These are phyloP conservation scores for Rhynchotus rufescens DNA, from an alignment of 2,797 vertebrate genomes.

Conservation along the genomic window DNA sequence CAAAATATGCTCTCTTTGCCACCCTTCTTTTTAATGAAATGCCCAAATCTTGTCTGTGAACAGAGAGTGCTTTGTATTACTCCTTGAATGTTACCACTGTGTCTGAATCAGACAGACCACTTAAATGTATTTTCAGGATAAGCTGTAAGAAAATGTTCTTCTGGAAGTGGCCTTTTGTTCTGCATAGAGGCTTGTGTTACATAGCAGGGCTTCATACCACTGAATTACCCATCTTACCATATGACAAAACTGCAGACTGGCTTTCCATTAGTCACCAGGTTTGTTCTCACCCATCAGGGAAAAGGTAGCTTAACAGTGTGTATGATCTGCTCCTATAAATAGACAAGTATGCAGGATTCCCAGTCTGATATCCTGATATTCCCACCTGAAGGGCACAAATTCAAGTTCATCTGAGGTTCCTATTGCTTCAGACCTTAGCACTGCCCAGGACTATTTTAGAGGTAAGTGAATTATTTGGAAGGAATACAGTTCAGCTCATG, in stretches of 20 bases:
- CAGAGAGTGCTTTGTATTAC: constrained; percentile 57
- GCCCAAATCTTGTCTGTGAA: constrained; percentile 6
- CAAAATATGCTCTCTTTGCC: constrained; percentile 42
- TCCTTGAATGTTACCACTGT: constrained; percentile 46
- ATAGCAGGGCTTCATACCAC: neutral
- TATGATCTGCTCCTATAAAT: accelerated
- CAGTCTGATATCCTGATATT: neutral
- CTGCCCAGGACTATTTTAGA: neutral
- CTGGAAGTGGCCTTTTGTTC: constrained; percentile 1
- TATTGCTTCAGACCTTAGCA: neutral
- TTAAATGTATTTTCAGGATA: constrained; percentile 41
- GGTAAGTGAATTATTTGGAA: neutral
- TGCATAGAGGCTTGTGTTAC: neutral
- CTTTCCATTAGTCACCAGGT: neutral
- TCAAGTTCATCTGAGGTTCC: neutral
- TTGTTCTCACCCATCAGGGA: neutral
- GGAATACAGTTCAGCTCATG: neutral
- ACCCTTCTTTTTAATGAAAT: neutral
- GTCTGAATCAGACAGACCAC: constrained; percentile 21
- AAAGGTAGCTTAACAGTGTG: neutral
- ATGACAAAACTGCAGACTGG: neutral
- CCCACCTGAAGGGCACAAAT: neutral
- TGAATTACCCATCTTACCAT: neutral
- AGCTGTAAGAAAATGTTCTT: constrained; percentile 24
- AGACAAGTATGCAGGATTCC: accelerated